Conservation (phyloP, 2,113 vertebrate species). For the Sorex araneus region DNA sequence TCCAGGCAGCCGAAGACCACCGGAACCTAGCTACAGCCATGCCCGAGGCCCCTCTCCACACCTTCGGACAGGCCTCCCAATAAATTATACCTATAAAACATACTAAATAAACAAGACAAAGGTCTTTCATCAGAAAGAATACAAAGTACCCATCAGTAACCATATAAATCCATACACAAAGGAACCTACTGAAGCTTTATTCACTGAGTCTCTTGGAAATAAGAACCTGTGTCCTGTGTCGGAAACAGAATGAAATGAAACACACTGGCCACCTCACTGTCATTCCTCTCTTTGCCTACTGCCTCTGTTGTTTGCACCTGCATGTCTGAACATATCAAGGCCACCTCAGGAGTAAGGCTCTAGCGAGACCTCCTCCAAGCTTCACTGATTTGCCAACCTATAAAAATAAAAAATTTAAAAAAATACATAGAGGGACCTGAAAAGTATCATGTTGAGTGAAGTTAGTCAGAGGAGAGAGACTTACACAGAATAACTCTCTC, state of each 20-base stretch:
- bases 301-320: not conserved
- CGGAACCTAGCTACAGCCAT: no score
- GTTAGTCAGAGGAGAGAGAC: no score
- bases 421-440: no score
- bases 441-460: no score
- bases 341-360: not conserved
- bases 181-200: not conserved
- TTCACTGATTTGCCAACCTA: not conserved
- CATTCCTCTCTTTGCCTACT: not conserved
- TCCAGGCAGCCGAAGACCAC: no score
- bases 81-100: not conserved
- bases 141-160: not conserved
- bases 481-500: no score
- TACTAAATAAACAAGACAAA: constrained; percentile 31
- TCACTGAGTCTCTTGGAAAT: not conserved
- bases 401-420: constrained; percentile 13
- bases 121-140: not conserved
- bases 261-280: not conserved
- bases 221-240: not conserved
- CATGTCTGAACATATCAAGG: constrained; percentile 6
- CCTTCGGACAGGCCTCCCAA: no score
- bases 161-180: not conserved
- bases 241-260: constrained; percentile 17
- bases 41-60: no score
- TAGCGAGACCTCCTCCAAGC: not conserved